Evolutionary conservation across 2,113 vertebrate species (phyloP), one percentile per base, ranked within the genome.

Genomic region (Tragelaphus scriptus): DNA sequence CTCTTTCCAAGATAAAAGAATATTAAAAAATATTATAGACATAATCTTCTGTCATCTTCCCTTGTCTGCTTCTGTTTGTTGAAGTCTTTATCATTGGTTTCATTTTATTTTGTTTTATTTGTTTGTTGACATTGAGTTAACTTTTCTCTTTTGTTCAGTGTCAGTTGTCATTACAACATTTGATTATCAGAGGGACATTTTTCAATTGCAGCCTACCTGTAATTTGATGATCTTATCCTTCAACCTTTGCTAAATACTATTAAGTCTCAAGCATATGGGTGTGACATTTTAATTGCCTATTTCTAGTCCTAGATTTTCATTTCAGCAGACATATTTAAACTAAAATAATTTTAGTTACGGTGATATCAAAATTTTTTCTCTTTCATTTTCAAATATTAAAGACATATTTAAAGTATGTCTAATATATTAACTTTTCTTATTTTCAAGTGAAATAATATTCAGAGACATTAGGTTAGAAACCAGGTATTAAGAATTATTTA

Each of bases 381-480:
- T 84, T 86, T 90, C 13, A 81, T 85, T 94, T 96, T n/a, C 32
- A 97, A 79, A 88, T 93, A 93, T 88, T 88, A 92, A 81, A 84
- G 7, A 84, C 30, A 82, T 53, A 82, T 55, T 36, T 82, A 95
- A 97, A 87, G 19, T 81, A 0, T 88, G 79, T 36, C 68, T 16
- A 85, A 1, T 51, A 59, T 55, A 44, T 94, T 95, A 85, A 75
- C 6, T 91, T 95, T 56, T 51, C 36, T 79, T 16, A 80, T 79
- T 89, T 94, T 84, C 19, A 21, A 71, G 2, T 94, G 14, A 32
- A 95, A 75, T 90, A 81, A 77, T 82, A 85, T 71, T 85, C 63
- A 82, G 58, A 97, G 58, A n/a, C 21, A 68, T 91, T 88, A 36
- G 4, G 25, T 44, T 25, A 89, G 40, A 84, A 93, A 79, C 40